A percentile compares a stretch with the other conserved stretches of the same genome.
These are phyloP conservation scores for Colaptes auratus DNA, from an alignment of 2,113 vertebrate species.

Conservation along the genomic window DNA sequence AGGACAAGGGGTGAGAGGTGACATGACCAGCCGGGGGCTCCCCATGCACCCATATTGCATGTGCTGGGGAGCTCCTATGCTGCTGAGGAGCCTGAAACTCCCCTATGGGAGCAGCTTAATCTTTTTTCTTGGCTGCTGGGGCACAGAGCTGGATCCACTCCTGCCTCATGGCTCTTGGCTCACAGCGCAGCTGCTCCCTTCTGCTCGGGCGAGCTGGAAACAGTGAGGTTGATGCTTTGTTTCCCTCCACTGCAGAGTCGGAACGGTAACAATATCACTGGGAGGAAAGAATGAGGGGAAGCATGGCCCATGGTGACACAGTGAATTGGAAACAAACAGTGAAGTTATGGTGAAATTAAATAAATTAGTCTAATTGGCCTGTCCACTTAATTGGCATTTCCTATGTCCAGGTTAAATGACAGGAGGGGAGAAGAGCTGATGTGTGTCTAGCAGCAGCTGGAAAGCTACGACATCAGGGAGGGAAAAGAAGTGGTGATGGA, in stretches of 20 bases:
- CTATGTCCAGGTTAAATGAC: not conserved
- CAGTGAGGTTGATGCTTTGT: not conserved
- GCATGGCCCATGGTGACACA: not conserved
- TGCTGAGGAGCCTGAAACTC: not conserved
- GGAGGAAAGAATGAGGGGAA: not conserved
- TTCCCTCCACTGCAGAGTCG: not conserved
- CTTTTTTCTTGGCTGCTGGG: not conserved
- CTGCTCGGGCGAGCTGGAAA: not conserved
- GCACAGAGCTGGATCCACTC: not conserved
- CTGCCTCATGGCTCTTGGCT: not conserved
- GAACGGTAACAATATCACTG: not conserved
- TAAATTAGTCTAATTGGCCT: not conserved
- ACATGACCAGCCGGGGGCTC: not conserved
- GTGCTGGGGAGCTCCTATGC: too few relatives aligned
- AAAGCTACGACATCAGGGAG: not conserved
- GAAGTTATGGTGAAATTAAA: not conserved
- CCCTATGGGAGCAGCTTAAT: not conserved
- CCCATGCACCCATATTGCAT: rapidly evolving
- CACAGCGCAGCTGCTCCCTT: not conserved
- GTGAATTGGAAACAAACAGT: not conserved
- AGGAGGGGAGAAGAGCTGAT: not conserved
- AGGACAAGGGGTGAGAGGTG: not conserved
- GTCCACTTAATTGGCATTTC: not conserved
- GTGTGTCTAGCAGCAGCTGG: not conserved
- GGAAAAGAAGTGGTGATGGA: not conserved